Conservation (phyloP, 1,140 invertebrate species). For the Drosophila guanche region DNA sequence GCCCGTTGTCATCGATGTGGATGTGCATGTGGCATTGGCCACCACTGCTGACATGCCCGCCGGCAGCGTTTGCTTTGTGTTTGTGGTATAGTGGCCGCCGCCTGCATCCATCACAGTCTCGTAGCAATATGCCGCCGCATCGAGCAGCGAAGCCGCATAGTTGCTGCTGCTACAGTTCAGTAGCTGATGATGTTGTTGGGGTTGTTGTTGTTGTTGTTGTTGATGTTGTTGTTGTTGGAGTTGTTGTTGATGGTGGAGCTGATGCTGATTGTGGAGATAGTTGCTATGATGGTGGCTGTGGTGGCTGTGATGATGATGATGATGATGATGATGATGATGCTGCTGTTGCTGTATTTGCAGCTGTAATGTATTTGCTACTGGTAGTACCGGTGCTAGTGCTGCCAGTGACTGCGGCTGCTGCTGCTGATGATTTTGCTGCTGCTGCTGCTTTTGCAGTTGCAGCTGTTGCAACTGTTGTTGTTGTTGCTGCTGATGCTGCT, state of each 20-base stretch:
- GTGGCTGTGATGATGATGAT: too few species aligned
- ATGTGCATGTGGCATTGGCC: constrained; percentile 6
- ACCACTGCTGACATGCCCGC: constrained; percentile 7
- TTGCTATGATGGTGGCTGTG: too few species aligned
- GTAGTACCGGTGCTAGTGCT: constrained; percentile 20
- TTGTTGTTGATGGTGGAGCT: constrained; percentile 14
- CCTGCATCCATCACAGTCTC: constrained; percentile 63
- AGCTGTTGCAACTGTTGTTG: constrained; percentile 4
- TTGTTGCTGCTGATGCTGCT: constrained; percentile 4
- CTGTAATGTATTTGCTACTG: too few species aligned
- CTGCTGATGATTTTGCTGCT: constrained; percentile 14
- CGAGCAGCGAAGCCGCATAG: constrained; percentile 52
- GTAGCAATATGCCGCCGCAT: constrained; percentile 67
- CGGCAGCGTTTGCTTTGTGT: constrained; percentile 27
- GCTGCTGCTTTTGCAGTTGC: constrained; percentile 25
- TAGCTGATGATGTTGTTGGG: constrained; percentile 32
- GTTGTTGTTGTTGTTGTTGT: constrained; percentile 17
- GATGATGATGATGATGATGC: too few species aligned
- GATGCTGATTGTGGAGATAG: constrained; percentile 5
- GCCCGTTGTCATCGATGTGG: constrained; percentile 5
- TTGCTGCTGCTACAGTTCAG: constrained; percentile 50
- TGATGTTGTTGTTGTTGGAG: constrained; percentile 28
- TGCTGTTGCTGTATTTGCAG: too few species aligned
- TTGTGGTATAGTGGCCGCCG: constrained; percentile 20
- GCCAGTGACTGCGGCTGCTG: constrained; percentile 7